Conservation (phyloP, 2,797 vertebrate species). For the Phrynocephalus guinanensis region DNA sequence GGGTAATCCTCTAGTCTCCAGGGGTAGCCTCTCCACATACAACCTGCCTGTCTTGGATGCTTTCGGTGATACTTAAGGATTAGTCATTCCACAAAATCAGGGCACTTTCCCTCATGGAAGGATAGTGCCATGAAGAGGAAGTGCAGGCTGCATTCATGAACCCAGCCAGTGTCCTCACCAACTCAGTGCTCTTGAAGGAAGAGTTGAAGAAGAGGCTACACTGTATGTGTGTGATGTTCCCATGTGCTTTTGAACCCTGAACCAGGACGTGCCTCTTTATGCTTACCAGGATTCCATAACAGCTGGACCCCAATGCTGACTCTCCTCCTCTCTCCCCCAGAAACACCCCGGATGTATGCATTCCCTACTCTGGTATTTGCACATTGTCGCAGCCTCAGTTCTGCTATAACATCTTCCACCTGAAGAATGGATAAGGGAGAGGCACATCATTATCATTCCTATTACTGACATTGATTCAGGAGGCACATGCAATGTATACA, state of each 20-base stretch:
- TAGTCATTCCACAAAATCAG: neutral
- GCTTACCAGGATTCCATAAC: constrained; percentile 96
- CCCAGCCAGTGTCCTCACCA: neutral
- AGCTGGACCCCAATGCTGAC: constrained; percentile 96
- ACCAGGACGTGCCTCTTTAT: neutral
- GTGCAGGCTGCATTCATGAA: neutral
- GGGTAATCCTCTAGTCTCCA: neutral
- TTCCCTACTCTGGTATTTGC: constrained; percentile 93
- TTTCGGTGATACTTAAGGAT: neutral
- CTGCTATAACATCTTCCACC: constrained; percentile 96
- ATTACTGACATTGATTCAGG: neutral
- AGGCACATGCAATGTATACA: neutral
- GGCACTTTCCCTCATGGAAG: neutral
- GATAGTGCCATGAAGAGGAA: neutral
- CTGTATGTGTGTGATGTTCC: neutral
- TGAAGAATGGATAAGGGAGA: constrained; percentile 62
- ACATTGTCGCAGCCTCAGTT: constrained; percentile 92
- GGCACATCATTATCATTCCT: neutral
- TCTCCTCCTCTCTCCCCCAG: constrained; percentile 91
- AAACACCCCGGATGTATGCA: constrained; percentile 87
- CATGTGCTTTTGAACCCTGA: neutral
- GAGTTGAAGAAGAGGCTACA: neutral
- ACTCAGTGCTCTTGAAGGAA: too few species aligned
- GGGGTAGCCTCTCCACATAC: neutral
- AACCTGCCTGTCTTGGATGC: neutral